Evolutionary conservation across 2,797 vertebrate genomes (phyloP).

Genomic region (Typhlichthys eigenmanni): DNA sequence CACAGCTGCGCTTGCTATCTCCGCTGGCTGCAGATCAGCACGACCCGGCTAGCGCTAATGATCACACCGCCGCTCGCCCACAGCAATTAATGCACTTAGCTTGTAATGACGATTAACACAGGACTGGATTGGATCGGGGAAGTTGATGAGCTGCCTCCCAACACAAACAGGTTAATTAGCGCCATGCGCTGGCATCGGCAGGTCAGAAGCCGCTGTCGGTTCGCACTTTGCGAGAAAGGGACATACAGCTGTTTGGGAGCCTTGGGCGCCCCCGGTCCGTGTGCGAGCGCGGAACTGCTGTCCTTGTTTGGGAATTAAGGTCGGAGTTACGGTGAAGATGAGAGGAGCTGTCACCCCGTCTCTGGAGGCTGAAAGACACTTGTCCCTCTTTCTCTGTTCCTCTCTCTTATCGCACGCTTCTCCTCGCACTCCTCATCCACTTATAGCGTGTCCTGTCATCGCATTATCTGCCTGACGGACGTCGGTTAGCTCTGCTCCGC

Average conservation of each 20-base stretch:
- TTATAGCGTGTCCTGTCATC: constrained; percentile 37
- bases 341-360: constrained; percentile 4
- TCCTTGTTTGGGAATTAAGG: constrained; percentile 10
- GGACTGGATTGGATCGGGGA: constrained; percentile 54
- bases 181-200: constrained; percentile 17
- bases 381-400: not conserved
- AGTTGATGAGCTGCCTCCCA: constrained; percentile 51
- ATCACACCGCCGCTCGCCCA: constrained; percentile 56
- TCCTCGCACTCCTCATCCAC: constrained; percentile 26
- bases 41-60: constrained; percentile 38
- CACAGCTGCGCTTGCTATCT: constrained; percentile 27
- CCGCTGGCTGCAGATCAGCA: constrained; percentile 8
- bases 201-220: constrained; percentile 7
- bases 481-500: constrained; percentile 29
- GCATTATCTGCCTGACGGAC: constrained; percentile 45
- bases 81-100: constrained; percentile 64
- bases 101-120: constrained; percentile 61
- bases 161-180: constrained; percentile 63
- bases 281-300: not conserved
- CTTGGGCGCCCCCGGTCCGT: constrained; percentile 2
- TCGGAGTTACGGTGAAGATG: constrained; percentile 29
- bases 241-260: constrained; percentile 2
- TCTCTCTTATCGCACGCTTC: constrained; percentile 13
- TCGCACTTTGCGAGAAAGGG: not conserved
- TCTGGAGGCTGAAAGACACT: not conserved